Conservation (phyloP, 2,888 invertebrate genomes). For the Trissolcus japonicus region DNA sequence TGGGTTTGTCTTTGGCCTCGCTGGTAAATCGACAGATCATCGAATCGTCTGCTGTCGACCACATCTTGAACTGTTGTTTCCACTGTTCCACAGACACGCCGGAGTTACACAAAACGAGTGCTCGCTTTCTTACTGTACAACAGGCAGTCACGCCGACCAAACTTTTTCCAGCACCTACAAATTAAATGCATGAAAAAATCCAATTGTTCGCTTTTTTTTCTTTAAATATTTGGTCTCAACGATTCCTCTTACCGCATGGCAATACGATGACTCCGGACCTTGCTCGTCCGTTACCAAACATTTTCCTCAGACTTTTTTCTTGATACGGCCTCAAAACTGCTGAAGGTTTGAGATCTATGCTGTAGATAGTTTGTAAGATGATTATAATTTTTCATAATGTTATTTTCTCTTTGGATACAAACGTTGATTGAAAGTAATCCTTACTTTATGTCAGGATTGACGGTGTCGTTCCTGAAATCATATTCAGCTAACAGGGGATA, state of each 20-base stretch:
- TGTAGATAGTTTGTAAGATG: constrained; percentile 63
- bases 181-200: too few species aligned
- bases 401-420: neutral
- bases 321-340: constrained; percentile 98
- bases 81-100: constrained; percentile 99
- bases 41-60: constrained; percentile 98
- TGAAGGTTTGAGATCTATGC: constrained; percentile 89
- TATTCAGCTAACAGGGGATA: constrained; percentile 98
- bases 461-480: constrained; percentile 96
- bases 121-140: constrained; percentile 98
- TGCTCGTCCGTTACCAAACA: constrained; percentile 99
- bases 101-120: constrained; percentile 94
- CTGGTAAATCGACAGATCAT: constrained; percentile 99
- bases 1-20: constrained; percentile 98
- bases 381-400: neutral
- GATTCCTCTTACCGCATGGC: constrained; percentile 87
- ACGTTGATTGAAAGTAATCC: constrained; percentile 45
- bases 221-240: neutral
- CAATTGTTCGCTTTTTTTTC: neutral
- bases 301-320: constrained; percentile 98
- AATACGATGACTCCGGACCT: constrained; percentile 96
- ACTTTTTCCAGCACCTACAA: constrained; percentile 82
- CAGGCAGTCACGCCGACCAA: constrained; percentile 99
- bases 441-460: constrained; percentile 96
- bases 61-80: constrained; percentile 99